Evolutionary conservation across 2,113 vertebrate genomes (phyloP).

Genomic region (Bujurquina vittata): DNA sequence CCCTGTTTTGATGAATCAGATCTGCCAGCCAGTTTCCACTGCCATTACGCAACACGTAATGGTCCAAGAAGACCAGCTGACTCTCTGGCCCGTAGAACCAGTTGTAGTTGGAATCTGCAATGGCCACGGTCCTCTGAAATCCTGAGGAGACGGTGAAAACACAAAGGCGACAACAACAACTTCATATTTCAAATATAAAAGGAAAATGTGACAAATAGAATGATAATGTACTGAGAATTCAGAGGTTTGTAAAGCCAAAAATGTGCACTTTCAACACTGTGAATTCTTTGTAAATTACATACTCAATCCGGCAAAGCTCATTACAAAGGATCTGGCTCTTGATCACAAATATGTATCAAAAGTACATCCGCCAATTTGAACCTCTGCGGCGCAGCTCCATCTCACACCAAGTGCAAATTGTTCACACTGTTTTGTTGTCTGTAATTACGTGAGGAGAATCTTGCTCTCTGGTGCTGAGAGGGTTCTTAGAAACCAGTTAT

Average conservation of each 20-base stretch:
- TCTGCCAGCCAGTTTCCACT: constrained; percentile 98
- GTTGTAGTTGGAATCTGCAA: constrained; percentile 99
- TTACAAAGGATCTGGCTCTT: not conserved
- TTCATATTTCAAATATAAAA: not conserved
- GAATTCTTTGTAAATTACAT: constrained; percentile 4
- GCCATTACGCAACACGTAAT: constrained; percentile 95
- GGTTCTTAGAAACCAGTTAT: constrained; percentile 23
- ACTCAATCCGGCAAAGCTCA: not conserved
- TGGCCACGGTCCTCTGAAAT: constrained; percentile 95
- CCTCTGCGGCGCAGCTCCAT: constrained; percentile 7
- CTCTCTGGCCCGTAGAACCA: constrained; percentile 99
- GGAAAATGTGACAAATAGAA: not conserved
- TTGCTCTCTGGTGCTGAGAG: constrained; percentile 1
- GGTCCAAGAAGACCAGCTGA: constrained; percentile 96
- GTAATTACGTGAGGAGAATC: constrained; percentile 13
- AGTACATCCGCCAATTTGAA: not conserved
- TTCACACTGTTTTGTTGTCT: constrained; percentile 1
- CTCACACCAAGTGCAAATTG: constrained; percentile 3
- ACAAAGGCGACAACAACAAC: constrained; percentile 4
- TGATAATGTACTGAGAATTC: not conserved
- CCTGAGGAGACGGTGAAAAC: constrained; percentile 75
- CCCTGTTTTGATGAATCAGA: constrained; percentile 89
- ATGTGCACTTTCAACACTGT: not conserved
- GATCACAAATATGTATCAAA: constrained; percentile 12
- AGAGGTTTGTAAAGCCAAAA: not conserved